phyloP scores from a whole-genome alignment of 2,797 vertebrate genomes.

The Poecile montanus region DNA sequence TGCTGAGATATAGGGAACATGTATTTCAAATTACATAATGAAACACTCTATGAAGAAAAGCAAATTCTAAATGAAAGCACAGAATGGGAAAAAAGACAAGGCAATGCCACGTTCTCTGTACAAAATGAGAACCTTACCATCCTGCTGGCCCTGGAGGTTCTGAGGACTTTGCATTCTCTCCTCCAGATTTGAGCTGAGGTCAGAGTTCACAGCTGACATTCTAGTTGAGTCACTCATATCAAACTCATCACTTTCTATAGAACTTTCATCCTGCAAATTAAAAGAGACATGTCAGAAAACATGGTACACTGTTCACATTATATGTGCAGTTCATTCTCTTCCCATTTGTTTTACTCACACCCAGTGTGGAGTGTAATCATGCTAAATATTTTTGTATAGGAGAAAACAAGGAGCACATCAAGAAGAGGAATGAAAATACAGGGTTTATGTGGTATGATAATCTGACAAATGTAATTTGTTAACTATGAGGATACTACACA shows the following conservation, averaged over 20 bases:
- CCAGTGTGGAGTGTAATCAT: background rate
- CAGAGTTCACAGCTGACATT: conserved; percentile 86
- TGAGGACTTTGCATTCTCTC: conserved; percentile 86
- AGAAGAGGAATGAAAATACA: background rate
- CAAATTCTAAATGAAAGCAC: conserved; percentile 14
- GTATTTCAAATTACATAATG: conserved; percentile 20
- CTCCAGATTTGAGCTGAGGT: conserved; percentile 85
- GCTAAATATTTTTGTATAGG: background rate
- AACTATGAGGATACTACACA: background rate
- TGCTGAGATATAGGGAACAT: background rate
- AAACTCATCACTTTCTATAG: conserved; percentile 86
- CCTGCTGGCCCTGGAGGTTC: conserved; percentile 81
- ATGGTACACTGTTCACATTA: background rate
- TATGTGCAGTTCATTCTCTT: background rate
- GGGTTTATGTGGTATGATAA: background rate
- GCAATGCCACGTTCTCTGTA: background rate
- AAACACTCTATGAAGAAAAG: conserved; percentile 12
- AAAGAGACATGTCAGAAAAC: background rate
- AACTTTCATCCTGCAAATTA: conserved; percentile 82
- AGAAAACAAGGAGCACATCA: background rate
- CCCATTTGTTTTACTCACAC: background rate
- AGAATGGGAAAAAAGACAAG: background rate
- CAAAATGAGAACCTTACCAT: conserved; percentile 75
- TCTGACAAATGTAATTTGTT: background rate
- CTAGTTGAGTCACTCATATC: conserved; percentile 86